These are phyloP conservation scores for Diachasma alloeum DNA, from an alignment of 1,140 invertebrate species.

Conservation along the genomic window DNA sequence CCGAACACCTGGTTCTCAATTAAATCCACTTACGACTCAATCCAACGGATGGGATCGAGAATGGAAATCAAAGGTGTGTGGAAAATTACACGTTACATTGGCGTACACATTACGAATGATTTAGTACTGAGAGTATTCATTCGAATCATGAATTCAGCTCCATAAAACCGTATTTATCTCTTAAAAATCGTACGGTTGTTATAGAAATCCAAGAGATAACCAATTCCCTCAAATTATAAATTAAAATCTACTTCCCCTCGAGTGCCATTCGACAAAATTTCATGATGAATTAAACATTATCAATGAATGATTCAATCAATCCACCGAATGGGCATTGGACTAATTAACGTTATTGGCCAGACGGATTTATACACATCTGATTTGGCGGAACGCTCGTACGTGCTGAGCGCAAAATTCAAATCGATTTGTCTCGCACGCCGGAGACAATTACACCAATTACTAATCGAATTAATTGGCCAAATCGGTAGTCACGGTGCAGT, in stretches of 20 bases:
- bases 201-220: not conserved
- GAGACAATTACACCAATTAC: constrained; percentile 49
- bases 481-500: constrained; percentile 57
- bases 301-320: not conserved
- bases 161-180: not conserved
- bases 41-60: not conserved
- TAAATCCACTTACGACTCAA: constrained; percentile 8
- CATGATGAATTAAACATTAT: not conserved
- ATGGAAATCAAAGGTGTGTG: not conserved
- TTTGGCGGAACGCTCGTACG: not conserved
- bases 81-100: not conserved
- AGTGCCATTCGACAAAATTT: not conserved
- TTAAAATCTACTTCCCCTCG: not conserved
- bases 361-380: not conserved
- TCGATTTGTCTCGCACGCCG: not conserved
- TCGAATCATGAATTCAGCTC: not conserved
- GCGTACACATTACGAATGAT: not conserved
- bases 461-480: constrained; percentile 65
- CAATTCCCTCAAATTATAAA: not conserved
- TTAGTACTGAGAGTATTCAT: not conserved
- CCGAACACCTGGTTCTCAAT: constrained; percentile 13
- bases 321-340: not conserved
- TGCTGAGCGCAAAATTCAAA: not conserved
- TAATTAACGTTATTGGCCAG: not conserved
- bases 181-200: not conserved